These are phyloP conservation scores for Catamblyrhynchus diadema DNA, from an alignment of 2,797 vertebrate genomes.

Conservation along the genomic window DNA sequence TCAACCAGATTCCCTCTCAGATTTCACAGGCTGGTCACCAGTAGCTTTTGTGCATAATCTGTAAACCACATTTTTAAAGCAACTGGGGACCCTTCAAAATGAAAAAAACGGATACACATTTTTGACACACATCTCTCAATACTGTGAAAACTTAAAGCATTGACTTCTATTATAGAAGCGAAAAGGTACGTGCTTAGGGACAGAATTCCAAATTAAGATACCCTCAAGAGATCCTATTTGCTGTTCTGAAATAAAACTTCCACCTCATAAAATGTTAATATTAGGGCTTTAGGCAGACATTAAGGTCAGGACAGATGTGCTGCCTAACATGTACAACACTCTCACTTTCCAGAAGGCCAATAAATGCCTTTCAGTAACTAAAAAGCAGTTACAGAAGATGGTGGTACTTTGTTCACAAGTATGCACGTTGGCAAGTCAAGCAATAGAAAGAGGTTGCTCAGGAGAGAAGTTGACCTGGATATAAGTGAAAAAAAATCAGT, in stretches of 20 bases:
- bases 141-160: neutral
- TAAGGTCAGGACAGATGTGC: neutral
- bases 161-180: neutral
- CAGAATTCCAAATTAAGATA: neutral
- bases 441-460: neutral
- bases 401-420: neutral
- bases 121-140: neutral
- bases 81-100: neutral
- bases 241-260: neutral
- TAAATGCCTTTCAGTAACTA: neutral
- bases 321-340: neutral
- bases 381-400: neutral
- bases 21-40: neutral
- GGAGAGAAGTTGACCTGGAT: neutral
- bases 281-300: neutral
- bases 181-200: neutral
- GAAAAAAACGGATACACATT: neutral
- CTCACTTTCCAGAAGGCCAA: neutral
- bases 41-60: neutral
- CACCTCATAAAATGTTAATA: neutral
- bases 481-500: neutral
- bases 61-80: neutral
- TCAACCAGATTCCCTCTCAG: neutral
- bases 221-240: neutral
- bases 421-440: neutral